phyloP scores from a whole-genome alignment of 1,140 invertebrate genomes.

The Galleria mellonella region DNA sequence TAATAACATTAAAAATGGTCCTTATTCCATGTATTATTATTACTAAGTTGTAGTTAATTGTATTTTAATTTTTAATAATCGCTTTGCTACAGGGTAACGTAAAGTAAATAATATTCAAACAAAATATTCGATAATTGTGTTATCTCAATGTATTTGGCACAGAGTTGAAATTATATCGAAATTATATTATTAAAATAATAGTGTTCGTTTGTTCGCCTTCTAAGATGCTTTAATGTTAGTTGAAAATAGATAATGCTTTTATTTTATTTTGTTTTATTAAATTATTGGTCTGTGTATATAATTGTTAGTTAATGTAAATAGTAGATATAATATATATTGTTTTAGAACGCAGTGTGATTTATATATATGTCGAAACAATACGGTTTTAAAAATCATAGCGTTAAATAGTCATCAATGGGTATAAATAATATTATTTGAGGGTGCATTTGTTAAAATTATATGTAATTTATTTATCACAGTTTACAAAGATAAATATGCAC shows the following conservation, averaged over 20 bases:
- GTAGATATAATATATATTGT: conserved; percentile 43
- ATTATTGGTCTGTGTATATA: conserved; percentile 59
- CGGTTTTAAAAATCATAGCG: conserved; percentile 12
- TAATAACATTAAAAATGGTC: too few species aligned
- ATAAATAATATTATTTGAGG: conserved; percentile 23
- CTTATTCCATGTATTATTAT: too few species aligned
- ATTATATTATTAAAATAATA: conserved; percentile 26
- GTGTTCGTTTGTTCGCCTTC: conserved; percentile 61
- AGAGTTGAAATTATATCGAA: conserved; percentile 21
- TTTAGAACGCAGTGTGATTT: conserved; percentile 24
- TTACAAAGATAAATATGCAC: conserved; percentile 33
- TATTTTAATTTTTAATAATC: conserved; percentile 7
- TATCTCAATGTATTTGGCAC: too few species aligned
- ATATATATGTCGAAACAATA: conserved; percentile 17
- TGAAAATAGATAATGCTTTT: conserved; percentile 33
- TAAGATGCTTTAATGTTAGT: conserved; percentile 57
- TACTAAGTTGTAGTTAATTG: too few species aligned
- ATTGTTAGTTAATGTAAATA: conserved; percentile 53
- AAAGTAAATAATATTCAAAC: not conserved
- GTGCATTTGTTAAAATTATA: conserved; percentile 37
- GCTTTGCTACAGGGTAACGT: conserved; percentile 39
- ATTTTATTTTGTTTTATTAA: conserved; percentile 28
- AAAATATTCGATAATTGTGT: too few species aligned
- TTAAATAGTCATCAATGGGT: conserved; percentile 13
- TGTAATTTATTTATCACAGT: conserved; percentile 37